These are phyloP conservation scores for Nerophis ophidion DNA, from an alignment of 2,113 vertebrate genomes.

Conservation along the genomic window DNA sequence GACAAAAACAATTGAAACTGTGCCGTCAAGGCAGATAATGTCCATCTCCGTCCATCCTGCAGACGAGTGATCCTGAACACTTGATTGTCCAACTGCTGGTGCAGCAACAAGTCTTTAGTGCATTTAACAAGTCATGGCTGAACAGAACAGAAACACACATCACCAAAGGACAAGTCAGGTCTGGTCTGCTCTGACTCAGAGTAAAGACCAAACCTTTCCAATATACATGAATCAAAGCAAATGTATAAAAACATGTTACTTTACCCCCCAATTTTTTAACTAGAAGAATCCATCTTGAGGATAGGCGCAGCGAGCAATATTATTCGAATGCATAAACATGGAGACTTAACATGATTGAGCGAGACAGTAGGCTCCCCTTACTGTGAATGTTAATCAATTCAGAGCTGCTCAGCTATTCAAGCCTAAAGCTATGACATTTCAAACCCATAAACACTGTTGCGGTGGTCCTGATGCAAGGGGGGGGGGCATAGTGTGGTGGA, in stretches of 20 bases:
- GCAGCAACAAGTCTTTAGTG: slow-evolving; percentile 43
- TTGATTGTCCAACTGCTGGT: slow-evolving; percentile 31
- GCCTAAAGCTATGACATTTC: slow-evolving; percentile 71
- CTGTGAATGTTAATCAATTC: slow-evolving; percentile 73
- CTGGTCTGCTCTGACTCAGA: slow-evolving; percentile 19
- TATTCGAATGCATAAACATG: slow-evolving; percentile 60
- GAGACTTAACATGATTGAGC: slow-evolving; percentile 63
- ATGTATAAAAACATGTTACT: slow-evolving; percentile 26
- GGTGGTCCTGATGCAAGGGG: slow-evolving; percentile 34
- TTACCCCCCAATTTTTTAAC: slow-evolving; percentile 20
- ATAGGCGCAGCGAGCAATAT: slow-evolving; percentile 46
- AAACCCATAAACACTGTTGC: slow-evolving; percentile 62
- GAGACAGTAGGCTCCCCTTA: slow-evolving; percentile 63
- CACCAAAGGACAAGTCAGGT: slow-evolving; percentile 18
- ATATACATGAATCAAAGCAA: slow-evolving; percentile 37
- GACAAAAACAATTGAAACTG: slow-evolving; percentile 65
- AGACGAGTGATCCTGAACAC: slow-evolving; percentile 27
- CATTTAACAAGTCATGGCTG: slow-evolving; percentile 32
- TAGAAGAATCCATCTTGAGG: slow-evolving; percentile 38
- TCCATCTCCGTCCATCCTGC: slow-evolving; percentile 50
- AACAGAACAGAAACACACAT: slow-evolving; percentile 40
- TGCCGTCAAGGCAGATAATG: slow-evolving; percentile 50
- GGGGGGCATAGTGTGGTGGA: slow-evolving; percentile 20
- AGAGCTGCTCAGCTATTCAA: slow-evolving; percentile 71
- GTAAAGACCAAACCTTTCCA: slow-evolving; percentile 8